Evolutionary conservation across 2,797 vertebrate genomes (phyloP), one percentile per base, ranked within the genome.

Genomic region (Micrastur ruficollis): DNA sequence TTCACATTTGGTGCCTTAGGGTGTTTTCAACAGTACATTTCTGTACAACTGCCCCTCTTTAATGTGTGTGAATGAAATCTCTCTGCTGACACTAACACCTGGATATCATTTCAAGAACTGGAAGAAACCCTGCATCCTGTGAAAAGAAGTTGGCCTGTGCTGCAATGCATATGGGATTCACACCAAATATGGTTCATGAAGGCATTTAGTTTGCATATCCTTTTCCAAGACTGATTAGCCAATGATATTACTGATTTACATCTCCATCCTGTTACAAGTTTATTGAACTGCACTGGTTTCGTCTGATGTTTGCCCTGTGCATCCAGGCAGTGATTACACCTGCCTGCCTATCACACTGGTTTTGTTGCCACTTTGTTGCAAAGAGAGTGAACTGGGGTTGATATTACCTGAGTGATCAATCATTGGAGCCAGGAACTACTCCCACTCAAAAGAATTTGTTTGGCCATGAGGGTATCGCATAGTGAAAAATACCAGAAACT

Each of bases 111-210:
- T 76, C 15, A 67, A 87, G 58, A 85, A 72, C 19, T 6, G 32
- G 38, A 47, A 95, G 53, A 56, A 91, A 42, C 62, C 20, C 40
- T 72, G 12, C 47, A 20, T 61, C 27, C 23, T 3, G 1, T 55
- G 58, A 73, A 38, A 93, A 71, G 46, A 91, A 81, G 27, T 27
- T 34, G 25, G 12, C 18, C 31, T 65, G 29, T 40, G n/a, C 75
- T 32, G 11, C 38, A 72, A 7, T 1, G 0, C 0, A 0, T 0
- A 2, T 67, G 31, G 34, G 22, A 93, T 70, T 95, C 6, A 0
- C 44, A 90, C 31, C 21, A 58, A 46, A 25, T 71, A 6, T 46
- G 20, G 21, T 58, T 71, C 65, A 65, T 78, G 14, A 18, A 14
- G 27, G 12, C 21, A 29, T 65, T 65, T 31, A 7, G 22, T 68